Evolutionary conservation across 2,797 vertebrate species (phyloP).

Genomic region (Acanthornis magna): DNA sequence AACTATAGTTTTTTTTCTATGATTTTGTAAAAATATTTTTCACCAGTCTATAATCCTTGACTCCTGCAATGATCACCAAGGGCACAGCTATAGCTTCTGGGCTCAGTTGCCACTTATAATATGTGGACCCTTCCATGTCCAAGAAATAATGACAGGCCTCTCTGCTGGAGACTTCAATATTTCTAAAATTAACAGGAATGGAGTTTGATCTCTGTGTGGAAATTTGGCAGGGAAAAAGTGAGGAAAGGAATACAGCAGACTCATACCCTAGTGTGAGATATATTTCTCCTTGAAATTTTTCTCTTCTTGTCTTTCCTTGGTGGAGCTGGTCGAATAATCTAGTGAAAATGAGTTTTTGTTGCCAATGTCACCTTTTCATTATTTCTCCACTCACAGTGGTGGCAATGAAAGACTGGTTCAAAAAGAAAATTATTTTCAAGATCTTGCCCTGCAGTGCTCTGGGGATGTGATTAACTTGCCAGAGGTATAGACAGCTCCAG

Average conservation of each 20-base stretch:
- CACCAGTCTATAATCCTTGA: not conserved
- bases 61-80: not conserved
- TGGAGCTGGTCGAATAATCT: not conserved
- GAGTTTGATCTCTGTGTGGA: not conserved
- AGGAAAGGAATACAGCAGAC: not conserved
- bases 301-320: not conserved
- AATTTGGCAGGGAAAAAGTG: not conserved
- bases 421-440: not conserved
- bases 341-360: not conserved
- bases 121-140: accelerated
- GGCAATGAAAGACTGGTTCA: not conserved
- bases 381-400: not conserved
- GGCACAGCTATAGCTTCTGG: not conserved
- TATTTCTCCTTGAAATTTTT: not conserved
- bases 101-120: not conserved
- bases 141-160: not conserved
- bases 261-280: not conserved
- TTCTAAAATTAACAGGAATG: not conserved
- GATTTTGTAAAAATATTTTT: not conserved
- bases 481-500: not conserved
- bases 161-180: not conserved
- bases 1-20: not conserved
- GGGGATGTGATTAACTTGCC: not conserved
- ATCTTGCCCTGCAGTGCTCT: not conserved
- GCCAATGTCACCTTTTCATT: not conserved